These are phyloP conservation scores for Neelides folsomi DNA, from an alignment of 2,888 invertebrate species.

Conservation along the genomic window DNA sequence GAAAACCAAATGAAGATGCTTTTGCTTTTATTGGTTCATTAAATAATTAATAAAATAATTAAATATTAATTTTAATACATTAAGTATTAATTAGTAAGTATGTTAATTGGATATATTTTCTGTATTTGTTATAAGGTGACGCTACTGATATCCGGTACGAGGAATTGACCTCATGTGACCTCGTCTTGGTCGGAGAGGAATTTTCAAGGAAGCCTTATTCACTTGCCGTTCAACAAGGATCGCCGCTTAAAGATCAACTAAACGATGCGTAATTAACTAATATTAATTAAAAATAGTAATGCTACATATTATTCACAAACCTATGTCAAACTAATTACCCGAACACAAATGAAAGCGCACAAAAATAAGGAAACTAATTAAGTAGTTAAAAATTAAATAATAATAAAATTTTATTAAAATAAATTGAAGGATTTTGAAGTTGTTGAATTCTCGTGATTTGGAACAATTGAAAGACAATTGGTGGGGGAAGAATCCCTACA, in stretches of 20 bases:
- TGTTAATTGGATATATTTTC: not conserved
- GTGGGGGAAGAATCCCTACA: constrained; percentile 79
- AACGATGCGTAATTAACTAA: constrained; percentile 55
- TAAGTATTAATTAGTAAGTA: no score
- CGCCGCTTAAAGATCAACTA: constrained; percentile 86
- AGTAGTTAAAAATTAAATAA: no score
- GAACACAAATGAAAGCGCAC: no score
- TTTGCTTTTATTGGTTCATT: constrained; percentile 66
- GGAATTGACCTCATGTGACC: constrained; percentile 66
- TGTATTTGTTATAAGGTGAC: constrained; percentile 48
- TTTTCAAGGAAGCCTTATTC: constrained; percentile 94
- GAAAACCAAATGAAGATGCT: constrained; percentile 50
- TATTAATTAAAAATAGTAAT: no score
- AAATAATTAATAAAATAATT: not conserved
- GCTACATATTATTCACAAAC: no score
- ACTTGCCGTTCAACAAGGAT: constrained; percentile 89
- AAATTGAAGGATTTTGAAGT: constrained; percentile 61
- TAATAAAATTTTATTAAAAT: not conserved
- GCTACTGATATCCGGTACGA: constrained; percentile 78
- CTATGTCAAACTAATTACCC: no score
- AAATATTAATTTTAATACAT: no score
- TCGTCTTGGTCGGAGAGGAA: constrained; percentile 85
- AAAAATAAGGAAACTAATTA: no score
- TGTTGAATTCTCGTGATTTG: constrained; percentile 75
- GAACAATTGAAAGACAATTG: constrained; percentile 88